A percentile compares a stretch with the other conserved stretches of the same genome.
Evolutionary conservation across 2,888 invertebrate genomes (phyloP).

Genomic region (Halocaridina rubra): DNA sequence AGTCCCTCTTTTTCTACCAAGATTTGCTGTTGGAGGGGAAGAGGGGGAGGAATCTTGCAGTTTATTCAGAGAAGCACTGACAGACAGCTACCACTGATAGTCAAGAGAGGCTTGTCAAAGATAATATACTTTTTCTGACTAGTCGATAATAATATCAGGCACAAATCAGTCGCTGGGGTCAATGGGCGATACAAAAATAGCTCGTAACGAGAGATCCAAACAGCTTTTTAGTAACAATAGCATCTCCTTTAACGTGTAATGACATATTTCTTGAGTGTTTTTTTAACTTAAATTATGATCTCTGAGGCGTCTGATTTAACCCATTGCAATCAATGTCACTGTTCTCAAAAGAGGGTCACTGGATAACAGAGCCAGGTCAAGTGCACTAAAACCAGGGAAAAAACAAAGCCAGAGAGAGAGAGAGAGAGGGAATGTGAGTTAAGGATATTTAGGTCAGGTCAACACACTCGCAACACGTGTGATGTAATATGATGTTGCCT

Average conservation of each 20-base stretch:
- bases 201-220: background rate
- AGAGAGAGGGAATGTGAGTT: background rate
- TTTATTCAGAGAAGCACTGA: background rate
- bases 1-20: background rate
- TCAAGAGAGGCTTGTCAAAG: background rate
- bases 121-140: too few species aligned
- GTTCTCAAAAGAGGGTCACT: too few species aligned
- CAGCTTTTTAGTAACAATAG: background rate
- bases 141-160: too few species aligned
- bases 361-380: background rate
- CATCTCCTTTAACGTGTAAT: background rate
- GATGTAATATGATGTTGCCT: background rate
- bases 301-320: too few species aligned
- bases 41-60: background rate
- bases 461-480: background rate
- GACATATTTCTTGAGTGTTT: too few species aligned
- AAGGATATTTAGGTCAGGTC: background rate
- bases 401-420: background rate
- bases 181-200: background rate
- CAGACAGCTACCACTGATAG: background rate
- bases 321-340: too few species aligned
- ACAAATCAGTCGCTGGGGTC: slow-evolving; percentile 7
- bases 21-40: background rate
- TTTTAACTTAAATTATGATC: too few species aligned
- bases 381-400: background rate